A percentile compares a stretch with the other conserved stretches of the same genome.
These are phyloP conservation scores for Diphyllodes magnificus DNA, from an alignment of 2,113 vertebrate species.

Conservation along the genomic window DNA sequence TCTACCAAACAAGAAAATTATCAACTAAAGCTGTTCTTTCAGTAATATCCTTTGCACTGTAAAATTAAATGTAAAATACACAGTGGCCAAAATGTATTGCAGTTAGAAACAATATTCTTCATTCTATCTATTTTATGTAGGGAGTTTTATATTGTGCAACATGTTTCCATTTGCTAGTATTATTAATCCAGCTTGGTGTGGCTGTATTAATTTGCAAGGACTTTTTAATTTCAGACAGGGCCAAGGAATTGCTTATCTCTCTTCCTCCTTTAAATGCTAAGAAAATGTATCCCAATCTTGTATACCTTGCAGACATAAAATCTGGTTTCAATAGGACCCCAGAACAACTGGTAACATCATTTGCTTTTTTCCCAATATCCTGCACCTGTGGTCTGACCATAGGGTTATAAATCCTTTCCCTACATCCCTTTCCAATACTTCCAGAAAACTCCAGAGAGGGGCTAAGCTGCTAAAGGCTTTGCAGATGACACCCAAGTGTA, in stretches of 20 bases:
- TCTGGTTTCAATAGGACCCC: background rate
- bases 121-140: background rate
- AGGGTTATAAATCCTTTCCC: background rate
- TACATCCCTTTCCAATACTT: background rate
- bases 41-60: background rate
- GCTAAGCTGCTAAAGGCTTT: background rate
- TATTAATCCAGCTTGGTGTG: background rate
- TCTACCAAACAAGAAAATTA: slow-evolving; percentile 22
- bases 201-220: background rate
- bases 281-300: background rate
- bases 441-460: background rate
- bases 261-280: background rate
- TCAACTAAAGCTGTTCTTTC: background rate
- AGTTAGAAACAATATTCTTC: background rate
- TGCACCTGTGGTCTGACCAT: background rate
- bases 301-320: background rate
- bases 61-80: slow-evolving; percentile 16
- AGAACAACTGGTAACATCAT: background rate
- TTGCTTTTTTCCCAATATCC: background rate
- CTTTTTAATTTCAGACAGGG: background rate
- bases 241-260: background rate
- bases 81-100: background rate
- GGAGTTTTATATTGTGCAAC: background rate
- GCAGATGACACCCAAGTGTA: slow-evolving; percentile 22
- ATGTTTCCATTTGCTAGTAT: background rate